These are phyloP conservation scores for Clarias magur DNA, from an alignment of 2,113 vertebrate genomes.

Conservation along the genomic window DNA sequence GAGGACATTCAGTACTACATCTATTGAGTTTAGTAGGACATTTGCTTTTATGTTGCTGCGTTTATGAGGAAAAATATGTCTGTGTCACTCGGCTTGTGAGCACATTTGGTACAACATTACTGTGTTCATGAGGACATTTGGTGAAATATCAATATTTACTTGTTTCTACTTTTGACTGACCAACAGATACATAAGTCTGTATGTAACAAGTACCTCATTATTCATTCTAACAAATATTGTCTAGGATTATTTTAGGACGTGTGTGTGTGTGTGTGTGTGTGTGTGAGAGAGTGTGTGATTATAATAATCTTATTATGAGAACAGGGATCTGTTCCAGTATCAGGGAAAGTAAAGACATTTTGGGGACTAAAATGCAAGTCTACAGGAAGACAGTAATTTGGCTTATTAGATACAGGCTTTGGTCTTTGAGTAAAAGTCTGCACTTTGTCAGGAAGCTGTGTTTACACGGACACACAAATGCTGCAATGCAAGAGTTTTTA, in stretches of 20 bases:
- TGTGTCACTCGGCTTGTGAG: not conserved
- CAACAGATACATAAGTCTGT: not conserved
- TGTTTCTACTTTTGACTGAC: not conserved
- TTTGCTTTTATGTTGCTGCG: not conserved
- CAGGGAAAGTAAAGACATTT: not conserved
- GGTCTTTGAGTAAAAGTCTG: not conserved
- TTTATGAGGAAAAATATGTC: too few species aligned
- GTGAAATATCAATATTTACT: too few species aligned
- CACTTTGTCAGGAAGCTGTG: not conserved
- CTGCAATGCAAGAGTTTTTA: not conserved
- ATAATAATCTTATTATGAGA: not conserved
- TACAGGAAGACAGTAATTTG: not conserved
- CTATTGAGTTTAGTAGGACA: not conserved
- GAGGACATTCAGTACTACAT: not conserved
- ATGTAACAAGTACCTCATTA: constrained; percentile 25
- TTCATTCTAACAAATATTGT: not conserved
- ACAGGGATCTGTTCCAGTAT: not conserved
- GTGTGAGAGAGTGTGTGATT: not conserved
- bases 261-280: not conserved
- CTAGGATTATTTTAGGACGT: too few species aligned
- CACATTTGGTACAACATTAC: not conserved
- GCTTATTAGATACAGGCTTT: not conserved
- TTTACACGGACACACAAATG: not conserved
- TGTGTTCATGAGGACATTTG: not conserved
- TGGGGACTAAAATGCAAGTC: not conserved